Base-by-base conservation (phyloP, 2,797 vertebrate genomes). In the Diplodus sargus region DNA sequence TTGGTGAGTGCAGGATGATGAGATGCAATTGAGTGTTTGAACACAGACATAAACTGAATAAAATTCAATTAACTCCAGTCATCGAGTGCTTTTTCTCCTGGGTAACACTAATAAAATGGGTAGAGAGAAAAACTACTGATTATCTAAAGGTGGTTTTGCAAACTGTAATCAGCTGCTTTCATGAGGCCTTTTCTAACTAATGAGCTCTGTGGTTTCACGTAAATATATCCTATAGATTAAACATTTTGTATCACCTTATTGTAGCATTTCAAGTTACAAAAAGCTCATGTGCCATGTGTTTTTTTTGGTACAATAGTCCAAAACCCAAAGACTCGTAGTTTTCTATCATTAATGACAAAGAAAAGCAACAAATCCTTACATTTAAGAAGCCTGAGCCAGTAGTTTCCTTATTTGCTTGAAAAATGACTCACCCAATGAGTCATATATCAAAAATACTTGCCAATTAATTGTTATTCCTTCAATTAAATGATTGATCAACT, bases 191-290 rank as follows among this genome's bases (percentile, higher is more conserved):
- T 30, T 39, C 61, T 57, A 39, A 47, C 48, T 34, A 69, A 82
- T 54, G 62, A 74, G 11, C 60, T 64, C 59, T 81, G 53, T 34
- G 30, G 30, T 34, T 68, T 78, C 34, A 12, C 30, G 20, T 47
- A 43, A 66, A 60, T 42, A 60, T 42, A 34, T 48, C 78, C 65
- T 66, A 23, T 51, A 84, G 54, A 75, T 18, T 6, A 68, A 67
- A 70, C 57, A 59, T 30, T 43, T 64, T 51, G 7, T 34, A n/a
- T n/a, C 58, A 49, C 43, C 34, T 51, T 23, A 34, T 34, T 34
- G 30, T 7, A 34, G 30, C 67, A 63, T 66, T 76, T 84, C 34
- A 64, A 53, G 15, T 48, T 30, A 57, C 65, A 52, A 20, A 42
- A 17, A 59, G 28, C 28, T 23, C 25, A 51, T 45, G 20, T 64